phyloP scores from a whole-genome alignment of 2,113 vertebrate genomes.

The Rousettus leschenaultii region DNA sequence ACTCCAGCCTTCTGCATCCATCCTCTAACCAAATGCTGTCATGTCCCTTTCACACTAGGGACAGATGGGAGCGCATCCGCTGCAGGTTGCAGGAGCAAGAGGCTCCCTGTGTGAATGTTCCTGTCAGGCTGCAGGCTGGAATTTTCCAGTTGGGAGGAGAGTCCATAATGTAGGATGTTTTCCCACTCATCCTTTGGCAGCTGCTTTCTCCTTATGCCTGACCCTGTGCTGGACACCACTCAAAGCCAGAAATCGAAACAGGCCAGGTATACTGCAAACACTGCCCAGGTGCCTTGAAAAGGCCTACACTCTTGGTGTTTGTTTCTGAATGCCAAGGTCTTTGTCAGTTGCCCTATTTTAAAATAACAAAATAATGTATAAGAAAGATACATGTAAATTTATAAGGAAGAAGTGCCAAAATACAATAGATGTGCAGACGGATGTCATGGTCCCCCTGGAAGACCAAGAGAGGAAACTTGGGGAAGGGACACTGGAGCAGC shows the following conservation, averaged over 20 bases:
- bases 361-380: background rate
- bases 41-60: background rate
- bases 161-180: background rate
- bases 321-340: background rate
- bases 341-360: background rate
- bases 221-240: too few relatives aligned
- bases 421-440: background rate
- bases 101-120: background rate
- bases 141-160: background rate
- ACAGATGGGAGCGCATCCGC: background rate
- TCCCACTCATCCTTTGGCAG: background rate
- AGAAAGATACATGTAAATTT: background rate
- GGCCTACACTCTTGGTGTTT: background rate
- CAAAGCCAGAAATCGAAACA: background rate
- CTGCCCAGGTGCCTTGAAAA: too few relatives aligned
- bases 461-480: background rate
- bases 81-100: background rate
- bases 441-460: background rate
- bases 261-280: background rate
- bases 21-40: background rate
- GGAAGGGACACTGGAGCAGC: accelerated
- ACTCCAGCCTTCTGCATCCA: background rate
- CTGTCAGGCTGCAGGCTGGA: background rate
- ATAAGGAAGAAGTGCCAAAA: background rate
- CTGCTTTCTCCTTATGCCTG: background rate